These are phyloP conservation scores for Synergus itoensis DNA, from an alignment of 2,888 invertebrate species.

Conservation along the genomic window DNA sequence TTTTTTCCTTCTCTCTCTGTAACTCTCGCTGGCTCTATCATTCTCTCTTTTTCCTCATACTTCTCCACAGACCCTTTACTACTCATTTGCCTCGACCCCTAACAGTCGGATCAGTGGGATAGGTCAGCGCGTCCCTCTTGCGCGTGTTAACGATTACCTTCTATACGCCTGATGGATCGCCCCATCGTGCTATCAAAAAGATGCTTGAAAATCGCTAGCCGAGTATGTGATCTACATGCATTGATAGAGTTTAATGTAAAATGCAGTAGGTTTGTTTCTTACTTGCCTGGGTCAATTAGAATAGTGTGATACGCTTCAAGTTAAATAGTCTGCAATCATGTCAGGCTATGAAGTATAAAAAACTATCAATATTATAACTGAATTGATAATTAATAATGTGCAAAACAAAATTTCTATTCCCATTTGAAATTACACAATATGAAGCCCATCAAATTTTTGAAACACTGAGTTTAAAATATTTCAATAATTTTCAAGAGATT, in stretches of 20 bases:
- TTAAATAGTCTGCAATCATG: no score
- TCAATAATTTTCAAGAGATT: no score
- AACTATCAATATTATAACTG: no score
- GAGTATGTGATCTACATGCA: not conserved
- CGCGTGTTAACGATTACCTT: constrained; percentile 5
- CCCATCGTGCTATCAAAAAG: not conserved
- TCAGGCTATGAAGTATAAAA: no score
- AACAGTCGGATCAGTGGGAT: not conserved
- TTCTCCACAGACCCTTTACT: constrained; percentile 22
- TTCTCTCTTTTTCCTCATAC: not conserved
- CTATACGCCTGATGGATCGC: constrained; percentile 38
- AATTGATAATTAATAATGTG: no score
- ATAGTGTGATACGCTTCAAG: no score
- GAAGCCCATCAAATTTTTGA: no score
- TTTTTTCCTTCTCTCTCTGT: not conserved
- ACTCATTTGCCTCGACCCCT: constrained; percentile 33
- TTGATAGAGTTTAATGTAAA: not conserved
- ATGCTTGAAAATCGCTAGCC: not conserved
- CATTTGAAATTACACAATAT: no score
- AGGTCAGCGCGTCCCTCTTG: constrained; percentile 23
- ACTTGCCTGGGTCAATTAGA: no score
- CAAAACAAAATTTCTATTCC: not conserved
- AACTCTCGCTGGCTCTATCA: not conserved
- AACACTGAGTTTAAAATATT: no score
- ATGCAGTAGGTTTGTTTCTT: not conserved